Evolutionary conservation across 2,797 vertebrate genomes (phyloP).

Genomic region (Danio choprae): DNA sequence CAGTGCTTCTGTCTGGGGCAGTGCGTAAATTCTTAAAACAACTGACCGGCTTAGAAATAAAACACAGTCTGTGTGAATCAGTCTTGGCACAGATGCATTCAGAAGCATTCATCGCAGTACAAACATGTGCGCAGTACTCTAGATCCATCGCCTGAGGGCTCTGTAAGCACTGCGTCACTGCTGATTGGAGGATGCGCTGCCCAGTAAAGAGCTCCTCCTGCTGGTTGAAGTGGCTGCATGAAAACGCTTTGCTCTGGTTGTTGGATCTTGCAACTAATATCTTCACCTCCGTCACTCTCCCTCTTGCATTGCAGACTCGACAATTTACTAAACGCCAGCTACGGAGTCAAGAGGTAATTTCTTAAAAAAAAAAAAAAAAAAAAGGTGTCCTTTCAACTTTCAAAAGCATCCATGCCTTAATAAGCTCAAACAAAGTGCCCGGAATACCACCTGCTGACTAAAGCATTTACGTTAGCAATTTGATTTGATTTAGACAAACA

Average conservation of each 20-base stretch:
- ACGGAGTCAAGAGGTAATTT: constrained; percentile 98
- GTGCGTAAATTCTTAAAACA: constrained; percentile 15
- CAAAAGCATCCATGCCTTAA: constrained; percentile 83
- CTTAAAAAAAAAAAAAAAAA: constrained; percentile 74
- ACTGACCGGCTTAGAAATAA: constrained; percentile 6
- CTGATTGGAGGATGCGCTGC: constrained; percentile 66
- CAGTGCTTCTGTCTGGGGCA: constrained; percentile 55
- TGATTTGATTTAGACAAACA: constrained; percentile 63
- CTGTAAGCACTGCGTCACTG: constrained; percentile 61
- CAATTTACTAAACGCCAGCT: constrained; percentile 99
- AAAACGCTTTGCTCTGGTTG: constrained; percentile 77
- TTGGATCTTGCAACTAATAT: constrained; percentile 84
- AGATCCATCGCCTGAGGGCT: constrained; percentile 47
- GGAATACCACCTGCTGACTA: constrained; percentile 84
- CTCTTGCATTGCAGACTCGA: constrained; percentile 94
- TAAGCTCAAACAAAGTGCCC: constrained; percentile 82
- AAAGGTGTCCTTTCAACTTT: constrained; percentile 81
- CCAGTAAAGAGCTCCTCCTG: constrained; percentile 77
- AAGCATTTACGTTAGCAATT: constrained; percentile 68
- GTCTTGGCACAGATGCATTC: constrained; percentile 11
- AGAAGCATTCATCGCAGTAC: constrained; percentile 17
- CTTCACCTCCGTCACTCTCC: constrained; percentile 87
- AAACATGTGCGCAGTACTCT: constrained; percentile 47
- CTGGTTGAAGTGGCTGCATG: constrained; percentile 78
- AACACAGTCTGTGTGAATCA: constrained; percentile 35